Base-by-base conservation (phyloP, 2,797 vertebrate genomes). In the Pelochelys cantorii region DNA sequence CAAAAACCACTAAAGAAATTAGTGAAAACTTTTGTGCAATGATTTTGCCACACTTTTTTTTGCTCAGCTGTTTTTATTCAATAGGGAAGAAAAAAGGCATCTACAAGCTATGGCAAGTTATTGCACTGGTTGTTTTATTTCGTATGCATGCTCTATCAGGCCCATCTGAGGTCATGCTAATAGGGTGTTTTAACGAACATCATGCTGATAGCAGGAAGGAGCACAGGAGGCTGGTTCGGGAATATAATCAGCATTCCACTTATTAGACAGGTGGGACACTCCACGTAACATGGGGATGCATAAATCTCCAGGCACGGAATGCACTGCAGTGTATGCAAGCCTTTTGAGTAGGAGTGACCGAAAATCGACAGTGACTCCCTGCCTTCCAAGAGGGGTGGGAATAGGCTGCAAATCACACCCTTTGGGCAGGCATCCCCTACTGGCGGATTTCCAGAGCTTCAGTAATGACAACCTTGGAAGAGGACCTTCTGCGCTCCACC, bases 31-130 rank as follows among this genome's bases (percentile, higher is more conserved):
- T 85, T 82, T 87, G 31, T 87, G 74, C 84, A 90, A 94, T 81
- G 74, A 87, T 12, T 90, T 68, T n/a, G 87, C 29, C 60, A 59
- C 3, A 75, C 80, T 79, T 90, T 93, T 90, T 37, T 4, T 14
- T 87, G 90, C 42, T 42, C 87, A 90, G 65, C 48, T 68, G 60
- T 59, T 81, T 95, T 87, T 81, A 87, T 60, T 59, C 82, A 90
- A 52, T 57, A 86, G 91, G 90, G 91, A 81, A 7, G 37, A 17
- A 55, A 83, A 54, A 27, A 75, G 85, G 78, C 54, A 57, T n/a
- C 80, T 34, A 95, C 92, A 92, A 90, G 53, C 31, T 88, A 88
- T 53, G 85, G 8, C 57, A 83, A 86, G 80, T 83, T 83, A 91
- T 5, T 59, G 71, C 74, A 93, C 31, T 5, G 54, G 65, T 4